phyloP scores from a whole-genome alignment of 1,140 invertebrate species.

The Phortica variegata region DNA sequence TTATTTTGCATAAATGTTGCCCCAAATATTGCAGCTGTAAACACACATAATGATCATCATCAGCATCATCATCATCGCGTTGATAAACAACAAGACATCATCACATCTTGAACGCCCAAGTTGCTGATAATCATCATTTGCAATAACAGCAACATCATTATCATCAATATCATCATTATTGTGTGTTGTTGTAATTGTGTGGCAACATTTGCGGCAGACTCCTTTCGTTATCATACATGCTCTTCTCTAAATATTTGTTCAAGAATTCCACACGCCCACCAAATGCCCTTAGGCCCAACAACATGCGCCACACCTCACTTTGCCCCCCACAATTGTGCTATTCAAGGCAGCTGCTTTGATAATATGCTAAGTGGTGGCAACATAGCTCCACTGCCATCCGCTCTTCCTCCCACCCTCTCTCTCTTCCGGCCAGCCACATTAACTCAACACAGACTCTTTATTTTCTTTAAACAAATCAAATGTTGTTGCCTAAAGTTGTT shows the following conservation, averaged over 20 bases:
- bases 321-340: too few relatives aligned
- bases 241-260: slow-evolving; percentile 41
- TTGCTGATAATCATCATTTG: slow-evolving; percentile 12
- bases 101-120: too few relatives aligned
- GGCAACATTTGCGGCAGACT: too few relatives aligned
- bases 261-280: slow-evolving; percentile 45
- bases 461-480: slow-evolving; percentile 40
- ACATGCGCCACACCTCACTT: too few relatives aligned
- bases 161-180: not conserved
- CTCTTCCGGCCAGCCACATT: slow-evolving; percentile 5
- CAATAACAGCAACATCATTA: slow-evolving; percentile 18
- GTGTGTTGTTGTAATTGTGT: slow-evolving; percentile 29
- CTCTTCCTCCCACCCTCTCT: slow-evolving; percentile 11
- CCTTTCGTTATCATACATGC: too few relatives aligned
- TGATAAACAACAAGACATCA: too few relatives aligned
- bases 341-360: too few relatives aligned
- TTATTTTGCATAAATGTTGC: slow-evolving; percentile 55
- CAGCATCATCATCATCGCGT: slow-evolving; percentile 19
- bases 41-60: slow-evolving; percentile 34
- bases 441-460: slow-evolving; percentile 20
- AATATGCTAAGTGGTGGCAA: too few relatives aligned
- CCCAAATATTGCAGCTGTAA: slow-evolving; percentile 54
- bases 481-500: slow-evolving; percentile 35
- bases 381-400: too few relatives aligned
- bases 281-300: slow-evolving; percentile 16